phyloP scores from a whole-genome alignment of 1,140 invertebrate genomes.

The Yoshiicerus persimilis region DNA sequence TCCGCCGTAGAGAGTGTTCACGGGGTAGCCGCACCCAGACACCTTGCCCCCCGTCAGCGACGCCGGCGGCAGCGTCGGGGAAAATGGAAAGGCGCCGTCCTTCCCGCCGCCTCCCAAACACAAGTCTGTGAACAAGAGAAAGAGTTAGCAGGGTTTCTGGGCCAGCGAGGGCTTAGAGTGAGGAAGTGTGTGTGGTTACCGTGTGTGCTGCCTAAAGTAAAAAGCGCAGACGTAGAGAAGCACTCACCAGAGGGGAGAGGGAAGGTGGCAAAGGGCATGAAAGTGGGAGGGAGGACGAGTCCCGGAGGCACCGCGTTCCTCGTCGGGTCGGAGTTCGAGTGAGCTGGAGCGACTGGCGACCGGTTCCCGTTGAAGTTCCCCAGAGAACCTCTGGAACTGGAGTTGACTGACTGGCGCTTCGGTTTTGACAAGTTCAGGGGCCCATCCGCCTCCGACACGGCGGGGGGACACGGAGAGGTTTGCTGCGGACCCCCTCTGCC shows the following conservation, averaged over 20 bases:
- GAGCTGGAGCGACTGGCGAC: constrained; percentile 50
- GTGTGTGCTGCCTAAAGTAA: no score
- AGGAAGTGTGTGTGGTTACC: neutral
- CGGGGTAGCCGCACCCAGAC: constrained; percentile 48
- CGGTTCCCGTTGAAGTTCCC: constrained; percentile 50
- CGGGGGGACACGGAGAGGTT: constrained; percentile 50
- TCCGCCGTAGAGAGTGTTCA: constrained; percentile 21
- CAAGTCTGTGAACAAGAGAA: neutral
- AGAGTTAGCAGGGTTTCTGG: neutral
- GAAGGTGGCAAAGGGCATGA: constrained; percentile 49
- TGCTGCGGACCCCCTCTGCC: constrained; percentile 47
- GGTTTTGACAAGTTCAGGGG: constrained; percentile 88
- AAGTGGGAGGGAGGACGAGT: constrained; percentile 52
- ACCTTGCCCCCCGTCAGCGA: constrained; percentile 50
- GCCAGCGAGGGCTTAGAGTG: no score
- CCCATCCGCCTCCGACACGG: constrained; percentile 69
- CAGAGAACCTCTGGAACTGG: constrained; percentile 55
- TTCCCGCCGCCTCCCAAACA: constrained; percentile 44
- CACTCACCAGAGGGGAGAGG: constrained; percentile 43
- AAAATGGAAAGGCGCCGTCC: constrained; percentile 54
- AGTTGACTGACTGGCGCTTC: constrained; percentile 61
- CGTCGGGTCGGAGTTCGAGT: constrained; percentile 53
- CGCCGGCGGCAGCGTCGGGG: constrained; percentile 53
- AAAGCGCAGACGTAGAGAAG: constrained; percentile 52
- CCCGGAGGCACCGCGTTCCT: constrained; percentile 58